These are phyloP conservation scores for Peromyscus attwateri DNA, from an alignment of 2,797 vertebrate genomes.

Conservation along the genomic window DNA sequence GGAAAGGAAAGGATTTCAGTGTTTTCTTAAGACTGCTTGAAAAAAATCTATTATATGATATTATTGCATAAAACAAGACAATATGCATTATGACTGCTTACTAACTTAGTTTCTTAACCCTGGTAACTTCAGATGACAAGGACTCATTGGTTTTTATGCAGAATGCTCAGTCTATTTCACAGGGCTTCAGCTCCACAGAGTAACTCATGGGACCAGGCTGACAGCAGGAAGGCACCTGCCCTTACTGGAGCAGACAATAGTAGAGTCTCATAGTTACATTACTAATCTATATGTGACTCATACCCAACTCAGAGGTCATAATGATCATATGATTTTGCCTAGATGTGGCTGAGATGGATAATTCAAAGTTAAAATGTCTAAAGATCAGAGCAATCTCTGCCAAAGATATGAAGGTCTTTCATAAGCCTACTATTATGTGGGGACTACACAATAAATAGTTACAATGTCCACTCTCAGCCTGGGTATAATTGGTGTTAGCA, in stretches of 20 bases:
- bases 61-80: background rate
- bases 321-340: background rate
- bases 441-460: background rate
- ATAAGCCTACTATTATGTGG: background rate
- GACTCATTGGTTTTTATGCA: background rate
- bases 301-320: background rate
- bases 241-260: rapidly evolving
- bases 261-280: background rate
- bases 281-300: background rate
- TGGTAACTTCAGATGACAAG: background rate
- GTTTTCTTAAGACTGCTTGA: background rate
- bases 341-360: background rate
- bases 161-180: background rate
- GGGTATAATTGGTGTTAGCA: too few relatives aligned
- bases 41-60: background rate
- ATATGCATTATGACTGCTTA: background rate
- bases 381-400: background rate
- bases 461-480: background rate
- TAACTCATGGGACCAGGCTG: background rate
- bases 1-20: background rate
- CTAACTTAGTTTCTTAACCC: background rate
- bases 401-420: background rate
- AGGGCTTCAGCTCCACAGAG: background rate
- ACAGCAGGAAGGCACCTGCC: background rate
- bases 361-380: background rate